phyloP scores from a whole-genome alignment of 2,888 invertebrate genomes.

The Augochlorella aurata region DNA sequence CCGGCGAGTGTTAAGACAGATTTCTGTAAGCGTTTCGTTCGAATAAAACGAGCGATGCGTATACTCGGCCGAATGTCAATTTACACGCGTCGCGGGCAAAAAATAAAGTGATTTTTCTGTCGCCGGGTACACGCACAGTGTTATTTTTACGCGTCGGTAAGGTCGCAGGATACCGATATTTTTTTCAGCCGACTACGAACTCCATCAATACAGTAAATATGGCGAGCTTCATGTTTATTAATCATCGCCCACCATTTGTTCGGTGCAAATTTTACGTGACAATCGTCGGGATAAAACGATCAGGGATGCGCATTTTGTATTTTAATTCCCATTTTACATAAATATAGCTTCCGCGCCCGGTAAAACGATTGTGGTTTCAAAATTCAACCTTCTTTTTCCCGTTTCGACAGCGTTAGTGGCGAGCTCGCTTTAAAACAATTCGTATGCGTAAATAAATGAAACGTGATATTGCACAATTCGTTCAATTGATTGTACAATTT shows the following conservation, averaged over 20 bases:
- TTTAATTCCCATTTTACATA: slow-evolving; percentile 1
- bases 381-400: background rate
- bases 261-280: background rate
- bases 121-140: background rate
- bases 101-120: background rate
- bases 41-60: background rate
- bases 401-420: background rate
- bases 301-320: background rate
- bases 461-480: background rate
- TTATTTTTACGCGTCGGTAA: background rate
- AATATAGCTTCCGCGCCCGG: background rate
- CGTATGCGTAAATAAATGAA: background rate
- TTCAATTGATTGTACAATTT: background rate
- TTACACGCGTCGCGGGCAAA: background rate
- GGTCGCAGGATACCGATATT: background rate
- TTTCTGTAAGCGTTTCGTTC: background rate
- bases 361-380: background rate
- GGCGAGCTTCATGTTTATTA: slow-evolving; percentile 6
- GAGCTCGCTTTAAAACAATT: background rate
- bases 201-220: background rate
- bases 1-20: background rate
- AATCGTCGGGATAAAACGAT: background rate
- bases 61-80: background rate
- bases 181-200: background rate
- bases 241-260: background rate